Base-by-base conservation (phyloP, 2,888 invertebrate genomes). In the Acleris laterana region DNA sequence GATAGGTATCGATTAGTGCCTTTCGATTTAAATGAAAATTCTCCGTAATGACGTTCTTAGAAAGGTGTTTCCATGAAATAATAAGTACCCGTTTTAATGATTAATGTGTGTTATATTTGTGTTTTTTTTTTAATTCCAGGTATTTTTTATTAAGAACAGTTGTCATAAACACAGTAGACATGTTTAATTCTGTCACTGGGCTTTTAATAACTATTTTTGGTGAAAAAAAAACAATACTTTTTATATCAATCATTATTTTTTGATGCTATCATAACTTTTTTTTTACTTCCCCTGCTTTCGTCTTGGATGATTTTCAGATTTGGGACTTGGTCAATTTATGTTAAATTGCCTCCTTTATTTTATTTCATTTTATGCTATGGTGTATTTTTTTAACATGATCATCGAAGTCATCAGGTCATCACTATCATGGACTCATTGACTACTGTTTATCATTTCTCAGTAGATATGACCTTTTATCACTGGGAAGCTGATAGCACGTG, bases 381-480 rank as follows among this genome's bases (percentile, higher is more conserved):
- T 42, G 4, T 44, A 13, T 44, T 44, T 44, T 42, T 44, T 44
- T n/a, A 44, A 62, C 25, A 50, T 50, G 49, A 50, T 50, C 50
- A 62, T 42, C 49, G 48, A 9, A 32, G 32, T 11, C 38, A 38
- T 38, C 38, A 9, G 11, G 32, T 11, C 38, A 38, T 38, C 38
- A 38, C 38, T 38, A 38, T 38, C 38, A 5, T n/a, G n/a, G n/a
- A 17, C 25, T 62, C 55, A 62, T 62, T 58, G 58, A 63, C 50
- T 9, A 32, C 52, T 32, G 51, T 68, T 64, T 57, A 53, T 71
- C 70, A 70, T 42, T 19, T 32, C 57, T 62, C 68, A 70, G 71
- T 71, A 69, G 69, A 70, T 70, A 74, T 62, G 72, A 19, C 13
- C 67, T 66, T 70, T 69, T 79, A 77, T 80, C 83, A 84, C 83